These are phyloP conservation scores for human (Homo sapiens) DNA, from an alignment of 2,113 vertebrate species.

Conservation along the genomic window DNA sequence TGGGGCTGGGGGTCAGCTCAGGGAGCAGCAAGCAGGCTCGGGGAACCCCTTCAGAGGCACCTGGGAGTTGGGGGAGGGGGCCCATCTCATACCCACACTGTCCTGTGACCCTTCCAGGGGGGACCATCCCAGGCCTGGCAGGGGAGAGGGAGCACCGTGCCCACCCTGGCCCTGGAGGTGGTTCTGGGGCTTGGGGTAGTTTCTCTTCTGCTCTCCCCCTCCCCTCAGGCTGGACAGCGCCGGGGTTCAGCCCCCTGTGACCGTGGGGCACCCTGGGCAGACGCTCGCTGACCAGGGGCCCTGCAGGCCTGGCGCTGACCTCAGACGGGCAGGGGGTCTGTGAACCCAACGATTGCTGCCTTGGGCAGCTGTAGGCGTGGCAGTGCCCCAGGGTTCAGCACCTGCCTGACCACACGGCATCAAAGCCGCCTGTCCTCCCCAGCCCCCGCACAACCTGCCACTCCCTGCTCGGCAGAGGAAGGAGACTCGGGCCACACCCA, in stretches of 20 bases:
- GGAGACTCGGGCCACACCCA: not conserved
- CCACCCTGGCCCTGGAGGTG: not conserved
- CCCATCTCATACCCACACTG: not conserved
- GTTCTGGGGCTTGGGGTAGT: not conserved
- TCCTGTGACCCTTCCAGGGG: not conserved
- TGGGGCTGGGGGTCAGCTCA: not conserved
- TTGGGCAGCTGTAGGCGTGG: too few species aligned
- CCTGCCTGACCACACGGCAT: not conserved
- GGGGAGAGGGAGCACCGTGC: too few species aligned
- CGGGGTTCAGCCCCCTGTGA: not conserved
- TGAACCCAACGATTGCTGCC: too few species aligned
- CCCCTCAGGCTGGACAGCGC: not conserved
- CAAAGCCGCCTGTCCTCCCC: not conserved
- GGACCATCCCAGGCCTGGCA: not conserved
- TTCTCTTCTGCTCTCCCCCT: not conserved
- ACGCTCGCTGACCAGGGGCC: accelerated
- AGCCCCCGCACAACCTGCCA: not conserved
- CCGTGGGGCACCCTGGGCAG: not conserved
- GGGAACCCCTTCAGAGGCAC: too few species aligned
- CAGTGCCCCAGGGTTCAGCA: not conserved
- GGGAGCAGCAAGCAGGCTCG: not conserved
- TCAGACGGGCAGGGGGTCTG: not conserved
- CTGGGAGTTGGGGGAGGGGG: not conserved
- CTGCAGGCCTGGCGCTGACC: not conserved
- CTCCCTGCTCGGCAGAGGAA: not conserved